Evolutionary conservation across 2,797 vertebrate genomes (phyloP).

Genomic region (Chromobotia macracanthus): DNA sequence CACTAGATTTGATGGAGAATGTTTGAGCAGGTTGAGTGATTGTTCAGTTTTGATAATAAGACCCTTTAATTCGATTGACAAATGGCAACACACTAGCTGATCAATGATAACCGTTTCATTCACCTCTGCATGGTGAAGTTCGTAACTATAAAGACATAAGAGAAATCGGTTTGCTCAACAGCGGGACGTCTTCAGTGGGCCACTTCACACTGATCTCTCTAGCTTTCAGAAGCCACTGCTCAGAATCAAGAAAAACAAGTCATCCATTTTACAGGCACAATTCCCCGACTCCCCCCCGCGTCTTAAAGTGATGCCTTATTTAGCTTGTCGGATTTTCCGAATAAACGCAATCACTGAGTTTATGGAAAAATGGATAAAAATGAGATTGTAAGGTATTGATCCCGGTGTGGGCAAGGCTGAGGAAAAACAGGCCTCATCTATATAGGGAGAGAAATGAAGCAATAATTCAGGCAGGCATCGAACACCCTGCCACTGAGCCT

Average conservation of each 20-base stretch:
- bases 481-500: slow-evolving; percentile 87
- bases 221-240: slow-evolving; percentile 60
- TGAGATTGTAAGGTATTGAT: slow-evolving; percentile 95
- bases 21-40: slow-evolving; percentile 31
- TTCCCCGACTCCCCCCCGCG: slow-evolving; percentile 65
- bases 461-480: slow-evolving; percentile 96
- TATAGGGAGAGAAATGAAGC: slow-evolving; percentile 98
- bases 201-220: slow-evolving; percentile 61
- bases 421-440: slow-evolving; percentile 87
- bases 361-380: slow-evolving; percentile 98
- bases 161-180: slow-evolving; percentile 56
- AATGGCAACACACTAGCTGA: slow-evolving; percentile 45
- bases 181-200: slow-evolving; percentile 51
- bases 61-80: slow-evolving; percentile 53
- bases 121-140: slow-evolving; percentile 48
- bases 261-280: slow-evolving; percentile 79
- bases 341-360: slow-evolving; percentile 99
- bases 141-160: slow-evolving; percentile 51
- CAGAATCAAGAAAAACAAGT: slow-evolving; percentile 74
- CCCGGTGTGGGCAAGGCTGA: slow-evolving; percentile 67
- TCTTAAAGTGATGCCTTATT: slow-evolving; percentile 86
- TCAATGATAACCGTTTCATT: slow-evolving; percentile 47
- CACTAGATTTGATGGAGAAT: slow-evolving; percentile 11
- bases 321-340: slow-evolving; percentile 98
- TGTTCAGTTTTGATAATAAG: slow-evolving; percentile 53